Evolutionary conservation across 2,113 vertebrate genomes (phyloP).

Genomic region (Pelvicachromis taeniatus): DNA sequence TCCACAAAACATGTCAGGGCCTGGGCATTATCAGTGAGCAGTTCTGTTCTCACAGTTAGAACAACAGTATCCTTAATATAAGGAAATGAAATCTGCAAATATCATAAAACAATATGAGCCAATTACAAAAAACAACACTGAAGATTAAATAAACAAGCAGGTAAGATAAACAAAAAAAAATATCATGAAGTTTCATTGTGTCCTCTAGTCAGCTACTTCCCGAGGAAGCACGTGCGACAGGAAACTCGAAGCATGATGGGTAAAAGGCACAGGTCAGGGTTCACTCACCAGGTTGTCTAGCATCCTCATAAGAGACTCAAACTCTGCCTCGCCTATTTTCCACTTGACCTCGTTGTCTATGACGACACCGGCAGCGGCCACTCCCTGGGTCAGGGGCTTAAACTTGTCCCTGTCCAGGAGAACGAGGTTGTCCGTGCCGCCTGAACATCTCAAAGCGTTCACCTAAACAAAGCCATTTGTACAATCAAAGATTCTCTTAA

Average conservation of each 20-base stretch:
- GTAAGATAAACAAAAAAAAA: no score
- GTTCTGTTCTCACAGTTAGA: not conserved
- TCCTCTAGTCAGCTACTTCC: slow-evolving; percentile 38
- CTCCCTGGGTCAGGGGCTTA: slow-evolving; percentile 75
- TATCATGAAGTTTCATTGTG: slow-evolving; percentile 21
- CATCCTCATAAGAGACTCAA: slow-evolving; percentile 95
- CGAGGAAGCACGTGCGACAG: slow-evolving; percentile 24
- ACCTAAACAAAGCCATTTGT: slow-evolving; percentile 72
- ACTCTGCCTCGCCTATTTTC: slow-evolving; percentile 91
- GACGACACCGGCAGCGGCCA: slow-evolving; percentile 76
- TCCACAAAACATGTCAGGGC: slow-evolving; percentile 6
- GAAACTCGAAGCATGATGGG: slow-evolving; percentile 35
- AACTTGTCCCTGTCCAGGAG: slow-evolving; percentile 86
- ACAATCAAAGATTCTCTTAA: not conserved
- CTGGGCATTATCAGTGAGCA: slow-evolving; percentile 13
- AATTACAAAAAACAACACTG: not conserved
- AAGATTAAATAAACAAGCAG: not conserved
- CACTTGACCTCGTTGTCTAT: slow-evolving; percentile 85
- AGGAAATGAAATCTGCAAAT: not conserved
- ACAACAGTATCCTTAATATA: not conserved
- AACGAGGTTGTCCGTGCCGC: slow-evolving; percentile 82
- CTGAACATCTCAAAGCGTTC: slow-evolving; percentile 81
- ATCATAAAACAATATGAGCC: not conserved
- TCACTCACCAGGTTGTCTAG: slow-evolving; percentile 93
- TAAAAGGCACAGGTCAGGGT: slow-evolving; percentile 31